Conservation (phyloP, 2,797 vertebrate genomes). For the Adelosebastes latens region DNA sequence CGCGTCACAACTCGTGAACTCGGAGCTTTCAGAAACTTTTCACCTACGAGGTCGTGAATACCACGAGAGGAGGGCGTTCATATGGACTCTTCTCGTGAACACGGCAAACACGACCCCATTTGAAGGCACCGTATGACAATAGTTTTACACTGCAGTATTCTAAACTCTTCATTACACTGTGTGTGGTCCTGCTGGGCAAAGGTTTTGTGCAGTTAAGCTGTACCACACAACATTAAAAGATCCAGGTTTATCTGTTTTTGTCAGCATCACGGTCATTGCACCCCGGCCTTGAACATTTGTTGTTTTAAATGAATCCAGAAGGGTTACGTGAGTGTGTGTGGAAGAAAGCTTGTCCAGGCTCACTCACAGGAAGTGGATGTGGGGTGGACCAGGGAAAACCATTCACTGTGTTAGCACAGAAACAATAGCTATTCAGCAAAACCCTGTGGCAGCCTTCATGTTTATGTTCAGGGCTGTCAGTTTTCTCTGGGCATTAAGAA, state of each 20-base stretch:
- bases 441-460: constrained; percentile 37
- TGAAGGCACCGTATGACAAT: too few species aligned
- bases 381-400: constrained; percentile 53
- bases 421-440: constrained; percentile 63
- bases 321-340: constrained; percentile 17
- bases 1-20: too few species aligned
- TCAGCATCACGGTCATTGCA: background rate
- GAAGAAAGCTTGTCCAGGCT: constrained; percentile 40
- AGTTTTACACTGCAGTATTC: background rate
- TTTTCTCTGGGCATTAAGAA: constrained; percentile 28
- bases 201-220: background rate
- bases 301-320: constrained; percentile 23
- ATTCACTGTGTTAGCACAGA: constrained; percentile 26
- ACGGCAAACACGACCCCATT: too few species aligned
- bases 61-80: too few species aligned
- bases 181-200: background rate
- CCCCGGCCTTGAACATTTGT: background rate
- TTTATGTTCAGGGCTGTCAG: constrained; percentile 33
- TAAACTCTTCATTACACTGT: background rate
- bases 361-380: constrained; percentile 64
- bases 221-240: background rate
- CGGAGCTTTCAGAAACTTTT: too few species aligned
- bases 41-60: too few species aligned
- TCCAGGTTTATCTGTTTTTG: constrained; percentile 3
- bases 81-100: too few species aligned